Base-by-base conservation (phyloP, 2,888 invertebrate species). In the Glyphotaelius pellucidus region DNA sequence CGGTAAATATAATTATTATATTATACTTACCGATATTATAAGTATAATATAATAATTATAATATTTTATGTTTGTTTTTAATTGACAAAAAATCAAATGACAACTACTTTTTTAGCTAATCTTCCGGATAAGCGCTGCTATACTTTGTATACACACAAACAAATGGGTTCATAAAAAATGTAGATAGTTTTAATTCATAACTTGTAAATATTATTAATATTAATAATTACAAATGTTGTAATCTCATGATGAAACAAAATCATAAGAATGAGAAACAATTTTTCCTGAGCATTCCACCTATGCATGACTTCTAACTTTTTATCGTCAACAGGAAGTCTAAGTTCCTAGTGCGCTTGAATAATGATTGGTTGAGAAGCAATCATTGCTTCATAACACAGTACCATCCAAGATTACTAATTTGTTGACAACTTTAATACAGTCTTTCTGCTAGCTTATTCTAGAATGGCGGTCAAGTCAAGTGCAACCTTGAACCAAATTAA, bases 401-500 rank as follows among this genome's bases (percentile, higher is more conserved):
- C 67, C 25, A 67, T 67, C 25, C 25, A 67, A 67, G 67, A 67
- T 67, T 67, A 67, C 67, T 67, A 25, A 67, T 67, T 67, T 67
- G 67, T 67, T 67, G 67, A 67, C 67, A 9, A 67, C 25, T 67
- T 67, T 67, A 67, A 67, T 67, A 47, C 47, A 67, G 67, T 67
- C 67, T 67, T 67, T 67, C 5, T 52, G 67, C 25, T 67, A 67
- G 67, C 67, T 67, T 67, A 67, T 67, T 67, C 67, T 67, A 67
- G 67, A 67, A n/a, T 67, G 67, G 67, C 25, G n/a, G n/a, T 67
- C 9, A 9, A 89, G 32, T 89, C 67, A 89, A 35, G 67, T 31
- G 79, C 38, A n/a, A 79, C 88, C 88, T 79, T 89, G 88, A 89
- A 80, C 88, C 30, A 35, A 89, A 89, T 89, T 67, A 67, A 67